Evolutionary conservation across 2,797 vertebrate genomes (phyloP).

Genomic region (Tympanoctomys barrerae): DNA sequence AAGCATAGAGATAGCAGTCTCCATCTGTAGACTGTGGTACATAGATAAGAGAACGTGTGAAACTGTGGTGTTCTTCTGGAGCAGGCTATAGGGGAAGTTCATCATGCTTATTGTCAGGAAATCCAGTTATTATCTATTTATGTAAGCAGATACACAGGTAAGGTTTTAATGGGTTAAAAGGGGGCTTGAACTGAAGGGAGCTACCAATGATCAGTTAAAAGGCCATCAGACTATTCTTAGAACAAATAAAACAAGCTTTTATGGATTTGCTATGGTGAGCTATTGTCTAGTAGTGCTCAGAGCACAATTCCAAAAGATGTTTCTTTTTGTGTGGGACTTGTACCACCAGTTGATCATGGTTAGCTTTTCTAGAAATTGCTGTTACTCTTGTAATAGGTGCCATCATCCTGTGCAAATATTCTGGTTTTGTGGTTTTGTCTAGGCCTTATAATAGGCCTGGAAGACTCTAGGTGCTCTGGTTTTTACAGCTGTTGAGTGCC

Average conservation of each 20-base stretch:
- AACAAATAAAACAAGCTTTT: background rate
- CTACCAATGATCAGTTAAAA: background rate
- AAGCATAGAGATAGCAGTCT: conserved; percentile 11
- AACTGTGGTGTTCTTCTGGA: conserved; percentile 36
- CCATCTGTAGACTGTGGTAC: background rate
- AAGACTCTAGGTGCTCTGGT: background rate
- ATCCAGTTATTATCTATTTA: conserved; percentile 40
- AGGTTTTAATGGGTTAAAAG: background rate
- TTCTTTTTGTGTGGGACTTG: background rate
- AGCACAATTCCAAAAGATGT: background rate
- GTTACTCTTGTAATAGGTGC: background rate
- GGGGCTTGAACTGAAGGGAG: background rate
- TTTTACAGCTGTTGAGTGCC: background rate
- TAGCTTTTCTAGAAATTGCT: background rate
- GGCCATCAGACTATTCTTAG: too few species aligned
- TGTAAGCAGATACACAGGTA: background rate
- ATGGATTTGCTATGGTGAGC: background rate
- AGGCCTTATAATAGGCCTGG: background rate
- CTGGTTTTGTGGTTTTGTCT: background rate
- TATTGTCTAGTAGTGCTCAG: background rate
- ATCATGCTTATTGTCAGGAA: background rate
- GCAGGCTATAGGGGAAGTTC: conserved; percentile 17
- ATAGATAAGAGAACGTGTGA: background rate
- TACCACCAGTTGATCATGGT: background rate
- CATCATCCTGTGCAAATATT: background rate